These are phyloP conservation scores for Pongo pygmaeus DNA, from an alignment of 2,113 vertebrate genomes.

Conservation along the genomic window DNA sequence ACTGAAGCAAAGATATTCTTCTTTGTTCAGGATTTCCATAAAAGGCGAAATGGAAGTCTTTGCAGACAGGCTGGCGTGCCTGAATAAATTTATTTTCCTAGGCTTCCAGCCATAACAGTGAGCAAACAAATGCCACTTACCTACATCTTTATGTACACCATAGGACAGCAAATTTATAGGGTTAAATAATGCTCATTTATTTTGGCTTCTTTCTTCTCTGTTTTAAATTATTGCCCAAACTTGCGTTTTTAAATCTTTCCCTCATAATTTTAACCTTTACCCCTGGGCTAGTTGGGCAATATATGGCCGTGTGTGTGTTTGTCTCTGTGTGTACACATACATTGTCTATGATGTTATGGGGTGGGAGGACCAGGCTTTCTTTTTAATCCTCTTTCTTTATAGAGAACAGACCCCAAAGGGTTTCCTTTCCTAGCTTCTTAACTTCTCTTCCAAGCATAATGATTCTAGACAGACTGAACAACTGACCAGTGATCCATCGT, in stretches of 20 bases:
- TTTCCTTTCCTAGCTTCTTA: constrained; percentile 65
- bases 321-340: not conserved
- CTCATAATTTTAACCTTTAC: constrained; percentile 28
- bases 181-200: constrained; percentile 30
- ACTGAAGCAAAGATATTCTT: constrained; percentile 73
- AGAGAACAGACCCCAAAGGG: constrained; percentile 64
- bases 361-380: not conserved
- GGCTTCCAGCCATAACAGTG: constrained; percentile 69
- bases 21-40: constrained; percentile 80
- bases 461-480: constrained; percentile 73
- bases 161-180: constrained; percentile 27
- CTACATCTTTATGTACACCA: constrained; percentile 26
- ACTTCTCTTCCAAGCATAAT: constrained; percentile 65
- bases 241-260: constrained; percentile 44
- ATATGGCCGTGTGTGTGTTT: not conserved
- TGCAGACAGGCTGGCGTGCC: constrained; percentile 72
- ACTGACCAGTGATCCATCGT: constrained; percentile 74
- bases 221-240: constrained; percentile 34
- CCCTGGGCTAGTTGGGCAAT: constrained; percentile 37
- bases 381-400: constrained; percentile 65
- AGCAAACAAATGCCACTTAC: constrained; percentile 65
- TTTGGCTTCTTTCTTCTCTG: constrained; percentile 40
- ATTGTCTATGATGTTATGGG: not conserved
- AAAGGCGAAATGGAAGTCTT: constrained; percentile 78
- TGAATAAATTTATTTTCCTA: constrained; percentile 73